Conservation (phyloP, 2,888 invertebrate genomes). For the Crepidodera aurea region DNA sequence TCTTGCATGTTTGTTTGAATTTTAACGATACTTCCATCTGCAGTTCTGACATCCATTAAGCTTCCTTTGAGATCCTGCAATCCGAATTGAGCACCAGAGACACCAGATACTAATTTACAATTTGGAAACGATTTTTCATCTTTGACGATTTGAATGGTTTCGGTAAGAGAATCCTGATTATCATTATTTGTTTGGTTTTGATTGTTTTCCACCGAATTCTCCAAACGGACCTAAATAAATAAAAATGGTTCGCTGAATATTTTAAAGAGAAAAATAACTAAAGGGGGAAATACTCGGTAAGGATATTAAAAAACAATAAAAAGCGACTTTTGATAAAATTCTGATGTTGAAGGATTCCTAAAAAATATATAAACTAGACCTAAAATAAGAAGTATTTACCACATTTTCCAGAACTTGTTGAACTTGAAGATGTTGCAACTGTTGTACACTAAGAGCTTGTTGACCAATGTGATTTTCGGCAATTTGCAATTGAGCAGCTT, state of each 20-base stretch:
- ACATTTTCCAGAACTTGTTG: conserved; percentile 67
- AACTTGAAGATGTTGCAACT: conserved; percentile 62
- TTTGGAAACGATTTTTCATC: conserved; percentile 68
- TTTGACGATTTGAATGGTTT: conserved; percentile 63
- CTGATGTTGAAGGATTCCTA: too few species aligned
- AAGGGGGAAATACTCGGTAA: not conserved
- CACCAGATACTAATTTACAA: conserved; percentile 59
- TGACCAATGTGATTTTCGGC: conserved; percentile 64
- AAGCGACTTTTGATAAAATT: too few species aligned
- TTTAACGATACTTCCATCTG: conserved; percentile 78
- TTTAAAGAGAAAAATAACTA: not conserved
- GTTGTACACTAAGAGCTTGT: conserved; percentile 57
- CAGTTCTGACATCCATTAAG: conserved; percentile 69
- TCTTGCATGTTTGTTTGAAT: conserved; percentile 72
- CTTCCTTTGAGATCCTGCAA: conserved; percentile 57
- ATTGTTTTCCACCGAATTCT: conserved; percentile 55
- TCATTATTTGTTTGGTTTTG: conserved; percentile 52
- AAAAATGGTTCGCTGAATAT: not conserved
- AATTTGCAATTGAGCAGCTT: conserved; percentile 64
- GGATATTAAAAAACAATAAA: not conserved
- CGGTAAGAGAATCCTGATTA: conserved; percentile 45
- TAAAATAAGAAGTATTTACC: too few species aligned
- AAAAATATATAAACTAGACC: too few species aligned
- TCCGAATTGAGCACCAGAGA: conserved; percentile 55
- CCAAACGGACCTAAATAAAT: conserved; percentile 52